A percentile compares a stretch with the other conserved stretches of the same genome.
Evolutionary conservation across 2,113 vertebrate species (phyloP).

Genomic region (Ptilorrhoa leucosticta): DNA sequence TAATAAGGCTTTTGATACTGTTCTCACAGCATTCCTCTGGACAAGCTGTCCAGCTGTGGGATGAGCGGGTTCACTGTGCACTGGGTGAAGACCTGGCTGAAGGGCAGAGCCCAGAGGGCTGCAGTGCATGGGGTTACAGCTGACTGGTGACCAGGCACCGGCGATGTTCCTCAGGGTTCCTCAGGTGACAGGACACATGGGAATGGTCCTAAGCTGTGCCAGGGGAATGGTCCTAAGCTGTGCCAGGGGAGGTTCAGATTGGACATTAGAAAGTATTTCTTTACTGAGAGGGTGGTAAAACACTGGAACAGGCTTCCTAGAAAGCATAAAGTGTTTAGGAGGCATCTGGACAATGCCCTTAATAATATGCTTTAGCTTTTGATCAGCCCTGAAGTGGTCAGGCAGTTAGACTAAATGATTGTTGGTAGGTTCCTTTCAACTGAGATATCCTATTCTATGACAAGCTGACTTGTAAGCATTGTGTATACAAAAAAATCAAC

Average conservation of each 20-base stretch:
- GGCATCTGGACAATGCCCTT: neutral
- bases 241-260: neutral
- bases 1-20: neutral
- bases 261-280: neutral
- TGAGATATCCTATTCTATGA: neutral
- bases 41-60: neutral
- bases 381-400: neutral
- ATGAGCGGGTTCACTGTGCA: neutral
- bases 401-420: neutral
- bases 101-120: neutral
- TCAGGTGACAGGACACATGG: neutral
- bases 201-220: neutral
- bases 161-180: fast-evolving
- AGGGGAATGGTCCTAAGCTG: neutral
- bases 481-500: neutral
- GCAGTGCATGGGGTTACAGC: neutral
- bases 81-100: neutral
- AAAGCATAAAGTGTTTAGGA: neutral
- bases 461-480: neutral
- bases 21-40: neutral
- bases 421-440: neutral
- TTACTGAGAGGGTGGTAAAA: neutral
- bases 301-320: neutral
- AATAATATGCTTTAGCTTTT: neutral
- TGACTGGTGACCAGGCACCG: neutral